A percentile compares a stretch with the other conserved stretches of the same genome.
These are phyloP conservation scores for Petrocephalus zakoni DNA, from an alignment of 2,113 vertebrate genomes.

Conservation along the genomic window DNA sequence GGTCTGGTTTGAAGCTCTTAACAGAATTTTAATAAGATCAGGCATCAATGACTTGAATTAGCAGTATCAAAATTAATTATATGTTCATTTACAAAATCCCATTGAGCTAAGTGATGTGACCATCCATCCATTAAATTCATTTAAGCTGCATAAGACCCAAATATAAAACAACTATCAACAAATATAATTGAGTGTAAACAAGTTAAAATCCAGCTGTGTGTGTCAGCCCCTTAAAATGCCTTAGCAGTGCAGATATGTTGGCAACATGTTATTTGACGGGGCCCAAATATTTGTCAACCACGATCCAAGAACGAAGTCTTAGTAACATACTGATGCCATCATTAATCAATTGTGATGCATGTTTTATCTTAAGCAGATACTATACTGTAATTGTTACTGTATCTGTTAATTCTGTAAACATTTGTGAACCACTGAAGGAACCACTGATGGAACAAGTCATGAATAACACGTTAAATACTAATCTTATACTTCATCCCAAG, in stretches of 20 bases:
- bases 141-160: neutral
- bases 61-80: neutral
- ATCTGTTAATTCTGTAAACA: neutral
- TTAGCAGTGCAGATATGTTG: neutral
- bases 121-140: neutral
- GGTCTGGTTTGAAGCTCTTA: neutral
- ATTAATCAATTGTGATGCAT: neutral
- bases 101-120: neutral
- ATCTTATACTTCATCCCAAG: neutral
- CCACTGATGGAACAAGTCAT: neutral
- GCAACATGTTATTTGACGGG: neutral
- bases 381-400: neutral
- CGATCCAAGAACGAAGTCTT: neutral
- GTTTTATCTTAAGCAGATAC: neutral
- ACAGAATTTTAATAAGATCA: neutral
- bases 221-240: neutral
- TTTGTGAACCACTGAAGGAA: neutral
- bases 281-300: neutral
- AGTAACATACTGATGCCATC: neutral
- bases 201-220: neutral
- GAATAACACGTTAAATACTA: neutral
- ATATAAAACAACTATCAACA: neutral
- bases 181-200: neutral
- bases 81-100: neutral
- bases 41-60: neutral